Conservation (phyloP, 2,888 invertebrate genomes). For the Chrysolina oricalcia region DNA sequence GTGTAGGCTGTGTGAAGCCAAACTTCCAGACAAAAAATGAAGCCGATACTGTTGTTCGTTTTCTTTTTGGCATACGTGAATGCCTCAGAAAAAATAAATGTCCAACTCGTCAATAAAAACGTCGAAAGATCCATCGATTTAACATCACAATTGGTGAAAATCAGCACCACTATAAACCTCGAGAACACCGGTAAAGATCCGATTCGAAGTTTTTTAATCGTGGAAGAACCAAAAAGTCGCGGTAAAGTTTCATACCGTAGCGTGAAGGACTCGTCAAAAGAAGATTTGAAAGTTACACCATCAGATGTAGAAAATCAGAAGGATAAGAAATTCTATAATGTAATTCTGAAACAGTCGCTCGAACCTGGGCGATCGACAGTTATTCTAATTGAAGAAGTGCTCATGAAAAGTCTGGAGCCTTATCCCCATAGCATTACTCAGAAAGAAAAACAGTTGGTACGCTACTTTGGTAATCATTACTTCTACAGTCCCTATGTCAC, state of each 20-base stretch:
- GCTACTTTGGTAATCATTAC: constrained; percentile 89
- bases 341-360: constrained; percentile 76
- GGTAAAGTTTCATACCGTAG: constrained; percentile 84
- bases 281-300: constrained; percentile 72
- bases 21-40: constrained; percentile 51
- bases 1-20: not conserved
- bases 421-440: constrained; percentile 93
- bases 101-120: constrained; percentile 81
- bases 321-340: constrained; percentile 60
- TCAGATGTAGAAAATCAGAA: constrained; percentile 74
- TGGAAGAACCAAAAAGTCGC: constrained; percentile 78
- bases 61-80: constrained; percentile 45
- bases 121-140: constrained; percentile 91
- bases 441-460: constrained; percentile 94
- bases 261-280: constrained; percentile 78
- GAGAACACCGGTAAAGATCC: constrained; percentile 87
- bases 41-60: constrained; percentile 54
- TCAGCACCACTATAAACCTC: constrained; percentile 84
- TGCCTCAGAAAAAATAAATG: constrained; percentile 69
- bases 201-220: constrained; percentile 81
- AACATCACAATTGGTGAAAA: constrained; percentile 91
- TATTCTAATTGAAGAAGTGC: constrained; percentile 82
- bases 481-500: constrained; percentile 89
- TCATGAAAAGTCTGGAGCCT: constrained; percentile 84
- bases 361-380: constrained; percentile 76